Conservation (phyloP, 2,888 invertebrate species). For the Tipula helvola region DNA sequence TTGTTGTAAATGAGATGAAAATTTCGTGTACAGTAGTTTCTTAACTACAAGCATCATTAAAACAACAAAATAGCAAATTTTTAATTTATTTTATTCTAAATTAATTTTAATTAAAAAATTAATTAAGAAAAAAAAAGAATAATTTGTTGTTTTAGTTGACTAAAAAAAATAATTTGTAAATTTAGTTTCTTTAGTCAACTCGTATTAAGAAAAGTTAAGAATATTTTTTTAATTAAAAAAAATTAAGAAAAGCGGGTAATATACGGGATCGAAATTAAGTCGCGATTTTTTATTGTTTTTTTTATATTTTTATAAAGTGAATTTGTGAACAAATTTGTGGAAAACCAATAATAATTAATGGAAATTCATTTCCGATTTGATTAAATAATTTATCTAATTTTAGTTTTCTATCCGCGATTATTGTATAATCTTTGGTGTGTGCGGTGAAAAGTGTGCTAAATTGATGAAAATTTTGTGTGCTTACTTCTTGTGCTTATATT, state of each 20-base stretch:
- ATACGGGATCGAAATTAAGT: neutral
- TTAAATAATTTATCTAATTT: neutral
- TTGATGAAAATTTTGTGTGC: neutral
- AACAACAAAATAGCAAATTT: slow-evolving; percentile 8
- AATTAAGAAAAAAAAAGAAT: neutral
- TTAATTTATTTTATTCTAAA: neutral
- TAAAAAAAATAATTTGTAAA: neutral
- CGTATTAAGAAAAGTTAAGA: neutral
- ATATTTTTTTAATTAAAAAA: neutral
- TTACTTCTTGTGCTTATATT: neutral
- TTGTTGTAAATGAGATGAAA: neutral
- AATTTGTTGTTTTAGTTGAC: neutral
- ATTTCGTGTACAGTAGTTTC: neutral
- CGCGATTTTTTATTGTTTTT: neutral
- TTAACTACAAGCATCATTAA: slow-evolving; percentile 8
- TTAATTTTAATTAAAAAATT: slow-evolving; percentile 6
- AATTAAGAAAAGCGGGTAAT: neutral
- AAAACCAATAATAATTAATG: neutral
- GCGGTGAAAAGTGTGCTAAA: neutral
- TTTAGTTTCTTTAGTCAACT: neutral
- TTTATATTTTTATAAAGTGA: neutral
- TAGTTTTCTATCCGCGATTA: neutral
- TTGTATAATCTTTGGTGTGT: neutral
- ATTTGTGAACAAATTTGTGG: neutral
- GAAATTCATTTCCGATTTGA: neutral